phyloP scores from a whole-genome alignment of 2,888 invertebrate species.

The Thalpophila matura region DNA sequence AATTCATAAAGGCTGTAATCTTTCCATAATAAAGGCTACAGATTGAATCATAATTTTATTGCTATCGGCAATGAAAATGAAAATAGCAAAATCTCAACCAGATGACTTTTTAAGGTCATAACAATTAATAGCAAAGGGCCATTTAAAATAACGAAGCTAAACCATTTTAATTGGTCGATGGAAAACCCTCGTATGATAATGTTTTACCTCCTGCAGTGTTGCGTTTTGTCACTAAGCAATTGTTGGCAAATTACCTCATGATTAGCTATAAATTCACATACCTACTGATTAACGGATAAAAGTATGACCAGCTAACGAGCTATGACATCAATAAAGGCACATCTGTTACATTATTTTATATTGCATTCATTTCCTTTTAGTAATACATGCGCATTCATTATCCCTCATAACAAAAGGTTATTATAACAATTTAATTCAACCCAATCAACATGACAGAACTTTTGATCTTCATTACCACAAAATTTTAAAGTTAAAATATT shows the following conservation, averaged over 20 bases:
- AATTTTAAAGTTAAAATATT: constrained; percentile 31
- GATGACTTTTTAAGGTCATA: not conserved
- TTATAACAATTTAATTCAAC: constrained; percentile 5
- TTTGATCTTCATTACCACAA: constrained; percentile 28
- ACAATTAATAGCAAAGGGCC: not conserved
- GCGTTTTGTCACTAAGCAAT: constrained; percentile 4
- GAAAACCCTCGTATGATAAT: constrained; percentile 18
- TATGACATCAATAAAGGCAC: constrained; percentile 8
- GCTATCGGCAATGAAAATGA: constrained; percentile 2
- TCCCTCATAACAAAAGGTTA: not conserved
- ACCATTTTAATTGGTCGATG: constrained; percentile 17
- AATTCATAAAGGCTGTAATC: constrained; percentile 44
- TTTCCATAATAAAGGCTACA: constrained; percentile 22
- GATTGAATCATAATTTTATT: constrained; percentile 24
- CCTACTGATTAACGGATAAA: constrained; percentile 7
- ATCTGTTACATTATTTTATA: not conserved
- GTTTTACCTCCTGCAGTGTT: constrained; percentile 17
- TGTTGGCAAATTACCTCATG: not conserved
- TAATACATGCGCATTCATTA: not conserved
- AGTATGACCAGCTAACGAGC: constrained; percentile 3
- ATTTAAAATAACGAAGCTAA: constrained; percentile 2
- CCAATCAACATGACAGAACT: constrained; percentile 4
- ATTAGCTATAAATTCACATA: not conserved
- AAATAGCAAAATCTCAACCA: constrained; percentile 1
- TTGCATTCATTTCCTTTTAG: not conserved